Percentiles rank a stretch among this genome's conserved stretches.
Evolutionary conservation across 2,888 invertebrate genomes (phyloP).

Genomic region (Sphaerophoria taeniata): DNA sequence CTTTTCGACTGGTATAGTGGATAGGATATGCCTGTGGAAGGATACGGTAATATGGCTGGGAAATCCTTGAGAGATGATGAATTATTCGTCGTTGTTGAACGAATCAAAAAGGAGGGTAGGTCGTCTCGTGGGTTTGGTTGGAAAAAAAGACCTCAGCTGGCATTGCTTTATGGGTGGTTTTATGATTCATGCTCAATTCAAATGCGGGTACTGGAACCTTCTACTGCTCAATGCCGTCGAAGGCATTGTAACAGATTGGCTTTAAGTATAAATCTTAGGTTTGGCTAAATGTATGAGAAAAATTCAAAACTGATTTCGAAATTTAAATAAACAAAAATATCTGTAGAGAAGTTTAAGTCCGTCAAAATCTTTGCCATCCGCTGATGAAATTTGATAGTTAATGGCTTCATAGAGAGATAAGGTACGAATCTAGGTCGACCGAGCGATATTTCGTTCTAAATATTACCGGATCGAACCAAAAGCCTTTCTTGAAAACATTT

Average conservation of each 20-base stretch:
- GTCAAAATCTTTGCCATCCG: too few species aligned
- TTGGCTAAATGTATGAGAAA: too few species aligned
- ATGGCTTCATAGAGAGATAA: too few species aligned
- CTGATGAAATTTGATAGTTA: too few species aligned
- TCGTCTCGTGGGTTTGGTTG: conserved; percentile 6
- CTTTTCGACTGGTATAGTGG: neutral
- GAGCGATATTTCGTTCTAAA: too few species aligned
- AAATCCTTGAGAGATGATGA: conserved; percentile 48
- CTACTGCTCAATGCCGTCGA: too few species aligned
- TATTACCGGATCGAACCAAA: too few species aligned
- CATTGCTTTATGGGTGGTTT: conserved; percentile 44
- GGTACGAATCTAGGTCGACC: too few species aligned
- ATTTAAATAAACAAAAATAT: too few species aligned
- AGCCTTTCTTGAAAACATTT: too few species aligned
- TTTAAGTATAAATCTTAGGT: neutral
- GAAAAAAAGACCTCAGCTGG: conserved; percentile 50
- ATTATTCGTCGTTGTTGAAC: neutral
- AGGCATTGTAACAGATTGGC: conserved; percentile 17
- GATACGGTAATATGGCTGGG: conserved; percentile 1
- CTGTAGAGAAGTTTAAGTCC: too few species aligned
- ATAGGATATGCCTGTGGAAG: neutral
- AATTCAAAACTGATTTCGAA: too few species aligned
- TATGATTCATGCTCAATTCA: conserved; percentile 6
- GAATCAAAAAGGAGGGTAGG: neutral
- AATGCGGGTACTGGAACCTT: neutral